These are phyloP conservation scores for Trachops cirrhosus DNA, from an alignment of 2,797 vertebrate species.

Conservation along the genomic window DNA sequence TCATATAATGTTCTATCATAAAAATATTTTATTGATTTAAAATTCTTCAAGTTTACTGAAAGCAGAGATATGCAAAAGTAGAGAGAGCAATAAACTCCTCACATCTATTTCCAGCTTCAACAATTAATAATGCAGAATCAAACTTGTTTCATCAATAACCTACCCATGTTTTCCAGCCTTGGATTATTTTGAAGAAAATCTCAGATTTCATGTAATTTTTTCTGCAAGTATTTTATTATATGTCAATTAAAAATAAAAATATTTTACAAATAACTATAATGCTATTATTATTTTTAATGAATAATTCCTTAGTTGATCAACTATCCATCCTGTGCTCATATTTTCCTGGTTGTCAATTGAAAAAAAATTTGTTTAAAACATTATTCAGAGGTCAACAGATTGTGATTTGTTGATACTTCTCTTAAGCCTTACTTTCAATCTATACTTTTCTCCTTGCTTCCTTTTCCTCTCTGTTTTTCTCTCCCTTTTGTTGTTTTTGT, in stretches of 20 bases:
- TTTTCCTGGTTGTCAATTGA: background rate
- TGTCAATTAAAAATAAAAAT: background rate
- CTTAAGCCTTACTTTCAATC: background rate
- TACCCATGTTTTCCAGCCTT: background rate
- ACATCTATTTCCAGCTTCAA: background rate
- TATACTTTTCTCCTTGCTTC: background rate
- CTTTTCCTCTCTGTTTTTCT: background rate
- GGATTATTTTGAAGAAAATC: background rate
- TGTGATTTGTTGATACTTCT: background rate
- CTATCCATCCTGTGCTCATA: background rate
- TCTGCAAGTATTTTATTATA: background rate
- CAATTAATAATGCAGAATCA: background rate
- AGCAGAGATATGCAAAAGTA: background rate
- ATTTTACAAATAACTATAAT: background rate
- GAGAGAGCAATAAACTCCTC: background rate
- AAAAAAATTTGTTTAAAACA: background rate
- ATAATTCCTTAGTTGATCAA: background rate
- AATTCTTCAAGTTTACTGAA: background rate
- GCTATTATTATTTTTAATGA: background rate
- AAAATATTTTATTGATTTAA: background rate
- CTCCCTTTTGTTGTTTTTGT: background rate
- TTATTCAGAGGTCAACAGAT: background rate
- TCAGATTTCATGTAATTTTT: background rate
- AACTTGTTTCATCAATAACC: background rate
- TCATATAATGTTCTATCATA: background rate